These are phyloP conservation scores for Sceliomorpha sp. DNA, from an alignment of 2,888 invertebrate genomes.

Conservation along the genomic window DNA sequence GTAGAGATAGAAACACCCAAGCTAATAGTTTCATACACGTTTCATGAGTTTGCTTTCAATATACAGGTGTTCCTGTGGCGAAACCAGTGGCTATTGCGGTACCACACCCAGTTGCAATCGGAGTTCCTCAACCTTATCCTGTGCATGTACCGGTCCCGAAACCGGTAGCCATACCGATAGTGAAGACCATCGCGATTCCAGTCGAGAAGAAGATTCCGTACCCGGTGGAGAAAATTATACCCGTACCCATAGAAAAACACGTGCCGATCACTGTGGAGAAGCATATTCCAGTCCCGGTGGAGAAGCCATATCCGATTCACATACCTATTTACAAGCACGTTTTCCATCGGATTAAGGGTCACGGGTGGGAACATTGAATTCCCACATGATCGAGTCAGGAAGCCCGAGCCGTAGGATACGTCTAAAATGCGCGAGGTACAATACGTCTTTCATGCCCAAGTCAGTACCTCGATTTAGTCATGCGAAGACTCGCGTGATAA, in stretches of 20 bases:
- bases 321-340: slow-evolving; percentile 87
- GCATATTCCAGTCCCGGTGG: slow-evolving; percentile 85
- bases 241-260: slow-evolving; percentile 85
- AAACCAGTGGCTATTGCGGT: slow-evolving; percentile 84
- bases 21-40: too few relatives aligned
- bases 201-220: slow-evolving; percentile 87
- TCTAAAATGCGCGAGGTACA: slow-evolving; percentile 25
- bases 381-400: slow-evolving; percentile 13
- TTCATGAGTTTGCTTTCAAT: too few relatives aligned
- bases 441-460: slow-evolving; percentile 18
- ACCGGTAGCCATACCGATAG: slow-evolving; percentile 85
- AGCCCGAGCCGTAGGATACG: neutral
- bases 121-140: slow-evolving; percentile 85
- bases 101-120: slow-evolving; percentile 83
- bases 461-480: slow-evolving; percentile 19
- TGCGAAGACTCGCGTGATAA: slow-evolving; percentile 38
- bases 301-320: slow-evolving; percentile 86
- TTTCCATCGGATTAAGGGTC: slow-evolving; percentile 84
- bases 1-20: too few relatives aligned
- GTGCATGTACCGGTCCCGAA: slow-evolving; percentile 86
- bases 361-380: slow-evolving; percentile 50
- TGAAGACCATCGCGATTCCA: slow-evolving; percentile 85
- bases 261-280: slow-evolving; percentile 86
- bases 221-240: slow-evolving; percentile 85
- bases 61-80: slow-evolving; percentile 82